Conservation (phyloP, 2,797 vertebrate species). For the Lacerta agilis region DNA sequence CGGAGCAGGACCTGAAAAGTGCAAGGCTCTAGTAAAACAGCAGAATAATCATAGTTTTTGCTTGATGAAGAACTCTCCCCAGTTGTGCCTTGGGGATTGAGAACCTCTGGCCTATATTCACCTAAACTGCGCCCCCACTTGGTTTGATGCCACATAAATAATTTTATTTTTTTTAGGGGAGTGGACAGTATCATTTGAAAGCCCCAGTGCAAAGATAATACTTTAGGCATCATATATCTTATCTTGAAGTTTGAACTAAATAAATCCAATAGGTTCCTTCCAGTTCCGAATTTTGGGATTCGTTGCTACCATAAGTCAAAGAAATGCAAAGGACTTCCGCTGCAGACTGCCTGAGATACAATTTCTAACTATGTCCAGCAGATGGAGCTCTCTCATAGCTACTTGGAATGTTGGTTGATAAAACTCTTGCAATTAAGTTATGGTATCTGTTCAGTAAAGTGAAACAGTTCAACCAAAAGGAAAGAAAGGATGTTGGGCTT, state of each 20-base stretch:
- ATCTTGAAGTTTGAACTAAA: background rate
- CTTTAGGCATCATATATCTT: background rate
- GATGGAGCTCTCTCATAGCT: conserved; percentile 69
- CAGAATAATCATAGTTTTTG: background rate
- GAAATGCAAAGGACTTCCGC: background rate
- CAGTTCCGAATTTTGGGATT: background rate
- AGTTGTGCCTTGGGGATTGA: background rate
- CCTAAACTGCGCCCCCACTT: background rate
- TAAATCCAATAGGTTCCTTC: background rate
- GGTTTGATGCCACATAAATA: background rate
- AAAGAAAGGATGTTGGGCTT: background rate
- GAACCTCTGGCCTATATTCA: background rate
- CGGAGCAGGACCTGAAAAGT: too few species aligned
- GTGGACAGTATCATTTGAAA: background rate
- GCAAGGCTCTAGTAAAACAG: background rate
- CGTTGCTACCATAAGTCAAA: background rate
- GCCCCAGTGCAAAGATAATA: background rate
- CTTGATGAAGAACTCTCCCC: background rate
- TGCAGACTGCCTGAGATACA: conserved; percentile 13
- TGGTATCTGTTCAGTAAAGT: background rate
- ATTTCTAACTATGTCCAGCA: conserved; percentile 65
- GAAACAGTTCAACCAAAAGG: conserved; percentile 6
- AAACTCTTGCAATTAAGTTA: background rate
- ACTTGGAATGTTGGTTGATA: background rate
- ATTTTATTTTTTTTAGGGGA: background rate